A percentile compares a stretch with the other conserved stretches of the same genome.
Evolutionary conservation across 2,797 vertebrate species (phyloP).

Genomic region (Phalloptychus januarius): DNA sequence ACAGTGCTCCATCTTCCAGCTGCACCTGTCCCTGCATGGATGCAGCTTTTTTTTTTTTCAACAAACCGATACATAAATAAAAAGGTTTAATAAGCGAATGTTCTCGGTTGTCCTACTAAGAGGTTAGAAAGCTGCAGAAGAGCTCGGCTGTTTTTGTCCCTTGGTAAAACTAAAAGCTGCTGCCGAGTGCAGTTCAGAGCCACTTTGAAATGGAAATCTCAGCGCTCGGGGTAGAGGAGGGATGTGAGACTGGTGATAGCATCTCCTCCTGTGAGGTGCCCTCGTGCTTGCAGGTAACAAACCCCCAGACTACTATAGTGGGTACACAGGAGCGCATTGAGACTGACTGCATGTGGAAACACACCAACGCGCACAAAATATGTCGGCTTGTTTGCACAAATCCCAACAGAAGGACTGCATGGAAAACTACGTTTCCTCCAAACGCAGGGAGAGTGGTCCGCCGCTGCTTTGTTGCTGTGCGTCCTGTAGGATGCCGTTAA

Average conservation of each 20-base stretch:
- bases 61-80: background rate
- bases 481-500: slow-evolving; percentile 45
- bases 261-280: slow-evolving; percentile 56
- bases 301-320: slow-evolving; percentile 13
- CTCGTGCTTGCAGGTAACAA: slow-evolving; percentile 51
- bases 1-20: slow-evolving; percentile 62
- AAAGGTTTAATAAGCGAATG: background rate
- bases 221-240: slow-evolving; percentile 46
- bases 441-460: slow-evolving; percentile 5
- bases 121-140: slow-evolving; percentile 19
- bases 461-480: slow-evolving; percentile 17
- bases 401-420: slow-evolving; percentile 9
- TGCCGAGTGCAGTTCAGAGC: slow-evolving; percentile 48
- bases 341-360: slow-evolving; percentile 10
- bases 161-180: slow-evolving; percentile 43
- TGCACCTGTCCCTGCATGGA: slow-evolving; percentile 55
- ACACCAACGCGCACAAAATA: background rate
- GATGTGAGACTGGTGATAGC: slow-evolving; percentile 52
- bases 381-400: slow-evolving; percentile 6
- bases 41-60: slow-evolving; percentile 24
- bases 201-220: slow-evolving; percentile 68
- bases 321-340: slow-evolving; percentile 29
- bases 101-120: slow-evolving; percentile 21
- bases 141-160: slow-evolving; percentile 12
- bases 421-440: slow-evolving; percentile 19